Evolutionary conservation across 1,140 invertebrate species (phyloP), one percentile per base, ranked within the genome.

Genomic region (Telenomus remus): DNA sequence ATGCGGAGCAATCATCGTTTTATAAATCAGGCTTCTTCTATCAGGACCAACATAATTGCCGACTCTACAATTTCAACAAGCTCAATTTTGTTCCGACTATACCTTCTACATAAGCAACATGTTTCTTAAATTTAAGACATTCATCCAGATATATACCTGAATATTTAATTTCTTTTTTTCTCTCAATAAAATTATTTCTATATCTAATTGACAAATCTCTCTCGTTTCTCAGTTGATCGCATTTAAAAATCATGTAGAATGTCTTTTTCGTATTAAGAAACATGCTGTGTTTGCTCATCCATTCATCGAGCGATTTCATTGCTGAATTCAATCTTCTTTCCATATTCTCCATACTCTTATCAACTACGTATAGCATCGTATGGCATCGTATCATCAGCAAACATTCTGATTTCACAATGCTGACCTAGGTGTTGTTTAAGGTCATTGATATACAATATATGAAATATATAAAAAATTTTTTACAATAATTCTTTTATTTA

Each of bases 371-470:
- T n/a, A n/a, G n/a, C n/a, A 14, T 39, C 50, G 9, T 53, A 53
- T 14, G 39, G 14, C 34, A 39, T 53, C 39, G 50, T 53, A 13
- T 54, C 51, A 43, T 54, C 51, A 42, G 51, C 51, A 43, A 54
- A 54, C 37, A 54, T 42, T 19, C 37, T 42, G 35, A 54, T 37
- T 10, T 54, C 37, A 54, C 37, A 39, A 53, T 54, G 14, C 15
- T 54, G 35, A n/a, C n/a, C n/a, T n/a, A n/a, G n/a, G n/a, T n/a
- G n/a, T n/a, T n/a, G n/a, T n/a, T n/a, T n/a, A n/a, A 54, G 10
- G 15, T 54, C 51, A 43, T 43, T 43, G 12, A 43, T 43, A 43
- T 43, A 43, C 4, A 43, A n/a, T 43, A 43, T 43, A n/a, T n/a
- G n/a, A n/a, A n/a, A n/a, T n/a, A n/a, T n/a, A n/a, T n/a, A n/a